These are phyloP conservation scores for Poecilia latipinna DNA, from an alignment of 2,113 vertebrate species.

Conservation along the genomic window DNA sequence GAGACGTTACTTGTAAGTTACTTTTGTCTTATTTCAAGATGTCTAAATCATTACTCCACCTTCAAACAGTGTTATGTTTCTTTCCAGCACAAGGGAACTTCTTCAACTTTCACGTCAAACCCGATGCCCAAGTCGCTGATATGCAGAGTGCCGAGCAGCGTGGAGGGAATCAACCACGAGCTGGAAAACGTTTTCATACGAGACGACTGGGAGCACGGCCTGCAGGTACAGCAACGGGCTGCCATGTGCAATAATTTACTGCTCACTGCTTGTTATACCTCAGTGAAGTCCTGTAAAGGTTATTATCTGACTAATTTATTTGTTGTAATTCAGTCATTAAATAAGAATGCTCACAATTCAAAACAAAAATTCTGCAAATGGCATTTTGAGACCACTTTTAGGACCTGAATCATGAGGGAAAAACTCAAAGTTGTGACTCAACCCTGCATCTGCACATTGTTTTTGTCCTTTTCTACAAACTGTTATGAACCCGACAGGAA, in stretches of 20 bases:
- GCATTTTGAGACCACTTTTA: neutral
- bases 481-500: neutral
- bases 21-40: no score
- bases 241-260: neutral
- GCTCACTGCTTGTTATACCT: no score
- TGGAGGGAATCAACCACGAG: constrained; percentile 95
- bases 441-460: neutral
- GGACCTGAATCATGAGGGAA: neutral
- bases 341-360: neutral
- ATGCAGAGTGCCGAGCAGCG: constrained; percentile 89
- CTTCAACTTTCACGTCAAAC: constrained; percentile 82
- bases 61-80: neutral
- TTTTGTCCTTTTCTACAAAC: neutral
- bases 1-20: no score
- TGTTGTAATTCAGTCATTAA: neutral
- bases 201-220: constrained; percentile 85
- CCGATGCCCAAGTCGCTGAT: constrained; percentile 87
- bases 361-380: neutral
- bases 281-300: neutral
- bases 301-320: neutral
- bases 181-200: constrained; percentile 95
- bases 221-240: constrained; percentile 55
- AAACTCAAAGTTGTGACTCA: neutral
- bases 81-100: constrained; percentile 81
- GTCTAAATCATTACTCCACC: no score